phyloP scores from a whole-genome alignment of 2,888 invertebrate genomes.

The Eilema sororculum region DNA sequence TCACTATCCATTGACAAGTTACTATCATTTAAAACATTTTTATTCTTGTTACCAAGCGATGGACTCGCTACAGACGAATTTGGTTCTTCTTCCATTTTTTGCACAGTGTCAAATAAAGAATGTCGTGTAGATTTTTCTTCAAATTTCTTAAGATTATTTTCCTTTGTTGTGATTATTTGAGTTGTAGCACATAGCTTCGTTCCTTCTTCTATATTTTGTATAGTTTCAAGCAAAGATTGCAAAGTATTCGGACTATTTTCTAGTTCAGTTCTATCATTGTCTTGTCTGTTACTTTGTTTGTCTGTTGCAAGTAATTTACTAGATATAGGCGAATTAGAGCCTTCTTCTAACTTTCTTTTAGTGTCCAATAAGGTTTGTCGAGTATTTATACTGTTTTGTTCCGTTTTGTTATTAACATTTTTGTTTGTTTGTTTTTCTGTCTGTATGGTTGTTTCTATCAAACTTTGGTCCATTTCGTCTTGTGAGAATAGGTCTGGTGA shows the following conservation, averaged over 20 bases:
- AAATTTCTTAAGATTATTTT: neutral
- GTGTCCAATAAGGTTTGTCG: neutral
- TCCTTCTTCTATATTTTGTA: conserved; percentile 9
- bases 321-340: conserved; percentile 54
- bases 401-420: conserved; percentile 7
- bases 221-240: conserved; percentile 11
- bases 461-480: conserved; percentile 59
- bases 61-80: conserved; percentile 59
- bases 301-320: conserved; percentile 48
- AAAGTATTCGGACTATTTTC: conserved; percentile 4
- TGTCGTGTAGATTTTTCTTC: conserved; percentile 13
- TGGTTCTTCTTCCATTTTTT: conserved; percentile 33
- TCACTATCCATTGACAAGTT: conserved; percentile 43
- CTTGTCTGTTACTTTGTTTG: conserved; percentile 1
- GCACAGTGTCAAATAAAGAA: conserved; percentile 45
- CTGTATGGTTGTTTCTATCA: conserved; percentile 59
- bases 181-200: neutral
- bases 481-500: conserved; percentile 74
- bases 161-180: neutral
- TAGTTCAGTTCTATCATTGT: neutral
- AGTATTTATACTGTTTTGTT: neutral
- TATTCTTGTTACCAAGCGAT: conserved; percentile 48
- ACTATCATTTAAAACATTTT: conserved; percentile 23
- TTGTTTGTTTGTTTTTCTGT: conserved; percentile 60
- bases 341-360: conserved; percentile 10